Evolutionary conservation across 2,113 vertebrate species (phyloP).

Genomic region (Zosterops hypoxanthus): DNA sequence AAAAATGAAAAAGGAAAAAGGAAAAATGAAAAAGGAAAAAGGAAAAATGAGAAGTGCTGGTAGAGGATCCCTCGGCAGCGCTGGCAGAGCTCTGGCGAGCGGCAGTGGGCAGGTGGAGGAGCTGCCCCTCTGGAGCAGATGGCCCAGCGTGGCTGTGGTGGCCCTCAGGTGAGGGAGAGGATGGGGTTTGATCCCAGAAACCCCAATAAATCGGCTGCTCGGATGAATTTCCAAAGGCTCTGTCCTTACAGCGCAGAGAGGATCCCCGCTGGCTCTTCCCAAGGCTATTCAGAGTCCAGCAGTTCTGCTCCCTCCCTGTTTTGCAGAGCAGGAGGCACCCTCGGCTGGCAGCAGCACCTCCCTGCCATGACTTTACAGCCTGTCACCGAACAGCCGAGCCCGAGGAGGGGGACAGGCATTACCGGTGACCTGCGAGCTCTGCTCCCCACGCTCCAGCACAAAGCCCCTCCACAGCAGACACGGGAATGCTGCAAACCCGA

Average conservation of each 20-base stretch:
- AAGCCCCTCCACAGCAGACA: background rate
- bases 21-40: background rate
- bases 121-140: background rate
- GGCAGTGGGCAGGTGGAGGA: background rate
- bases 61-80: background rate
- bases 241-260: background rate
- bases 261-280: background rate
- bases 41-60: background rate
- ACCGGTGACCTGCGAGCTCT: background rate
- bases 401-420: background rate
- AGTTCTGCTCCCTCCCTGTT: background rate
- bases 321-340: background rate
- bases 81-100: background rate
- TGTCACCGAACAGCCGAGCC: background rate
- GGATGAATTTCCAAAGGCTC: background rate
- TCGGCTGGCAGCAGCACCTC: background rate
- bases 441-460: background rate
- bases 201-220: background rate
- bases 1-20: no score
- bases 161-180: background rate
- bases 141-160: background rate
- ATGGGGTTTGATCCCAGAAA: background rate
- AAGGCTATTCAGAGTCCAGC: background rate
- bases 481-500: background rate
- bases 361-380: background rate